Conservation (phyloP, 2,797 vertebrate species). For the Nannoperca australis region DNA sequence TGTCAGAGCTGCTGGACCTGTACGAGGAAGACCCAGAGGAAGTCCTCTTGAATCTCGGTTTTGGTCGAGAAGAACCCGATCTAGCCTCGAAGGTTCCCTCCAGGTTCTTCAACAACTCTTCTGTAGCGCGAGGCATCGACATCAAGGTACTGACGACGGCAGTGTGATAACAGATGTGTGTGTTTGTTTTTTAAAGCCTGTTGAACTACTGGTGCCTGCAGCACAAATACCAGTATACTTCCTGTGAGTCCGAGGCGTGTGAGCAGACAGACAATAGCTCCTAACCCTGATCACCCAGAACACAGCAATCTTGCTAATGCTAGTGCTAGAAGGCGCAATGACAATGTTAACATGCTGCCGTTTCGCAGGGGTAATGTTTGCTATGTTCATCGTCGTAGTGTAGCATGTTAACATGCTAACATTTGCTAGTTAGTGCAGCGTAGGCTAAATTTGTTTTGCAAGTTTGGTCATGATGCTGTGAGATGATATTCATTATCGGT, state of each 20-base stretch:
- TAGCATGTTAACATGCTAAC: not conserved
- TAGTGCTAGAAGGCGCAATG: too few relatives aligned
- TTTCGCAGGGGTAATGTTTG: not conserved
- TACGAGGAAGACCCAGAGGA: constrained; percentile 98
- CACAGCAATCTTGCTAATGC: not conserved
- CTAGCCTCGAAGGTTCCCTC: constrained; percentile 94
- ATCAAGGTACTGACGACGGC: constrained; percentile 85
- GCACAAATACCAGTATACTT: not conserved
- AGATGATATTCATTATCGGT: not conserved
- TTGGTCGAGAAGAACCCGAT: constrained; percentile 97
- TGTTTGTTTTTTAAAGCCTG: not conserved
- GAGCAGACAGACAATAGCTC: too few relatives aligned
- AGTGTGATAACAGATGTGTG: not conserved
- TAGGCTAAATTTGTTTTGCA: not conserved
- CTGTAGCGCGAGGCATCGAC: constrained; percentile 94
- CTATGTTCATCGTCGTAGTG: not conserved
- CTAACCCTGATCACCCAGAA: not conserved
- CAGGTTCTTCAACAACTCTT: constrained; percentile 92
- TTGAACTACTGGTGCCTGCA: not conserved
- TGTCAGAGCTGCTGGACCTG: constrained; percentile 96
- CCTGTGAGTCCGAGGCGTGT: not conserved
- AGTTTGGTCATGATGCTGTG: not conserved
- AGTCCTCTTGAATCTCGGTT: constrained; percentile 96
- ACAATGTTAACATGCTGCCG: too few relatives aligned
- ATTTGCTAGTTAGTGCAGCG: not conserved